Conservation (phyloP, 2,113 vertebrate species). For the Salvelinus fontinalis region DNA sequence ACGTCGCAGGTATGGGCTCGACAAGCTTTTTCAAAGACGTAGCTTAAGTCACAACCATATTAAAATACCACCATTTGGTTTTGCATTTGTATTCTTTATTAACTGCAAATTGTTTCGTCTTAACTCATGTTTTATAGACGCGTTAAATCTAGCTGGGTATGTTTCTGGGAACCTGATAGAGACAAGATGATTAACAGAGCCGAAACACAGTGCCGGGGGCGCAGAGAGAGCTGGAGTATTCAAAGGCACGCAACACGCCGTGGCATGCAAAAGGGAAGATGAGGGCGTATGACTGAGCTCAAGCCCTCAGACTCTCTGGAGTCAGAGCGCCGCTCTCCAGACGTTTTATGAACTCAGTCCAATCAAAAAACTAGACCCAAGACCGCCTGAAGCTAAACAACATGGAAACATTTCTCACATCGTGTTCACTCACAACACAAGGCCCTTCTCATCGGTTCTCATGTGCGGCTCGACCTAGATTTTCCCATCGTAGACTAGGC, state of each 20-base stretch:
- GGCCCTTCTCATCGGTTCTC: constrained; percentile 65
- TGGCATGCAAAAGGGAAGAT: constrained; percentile 66
- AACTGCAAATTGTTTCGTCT: neutral
- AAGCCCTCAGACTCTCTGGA: constrained; percentile 75
- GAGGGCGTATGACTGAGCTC: constrained; percentile 56
- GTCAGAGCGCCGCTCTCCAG: constrained; percentile 67
- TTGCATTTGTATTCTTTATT: neutral
- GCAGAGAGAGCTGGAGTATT: constrained; percentile 61
- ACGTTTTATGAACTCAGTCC: constrained; percentile 73
- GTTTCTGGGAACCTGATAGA: constrained; percentile 52
- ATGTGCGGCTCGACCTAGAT: constrained; percentile 56
- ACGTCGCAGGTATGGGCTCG: too few species aligned
- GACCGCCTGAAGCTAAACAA: constrained; percentile 71
- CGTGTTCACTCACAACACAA: constrained; percentile 43
- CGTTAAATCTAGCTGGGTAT: neutral
- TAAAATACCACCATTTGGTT: neutral
- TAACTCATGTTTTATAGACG: neutral
- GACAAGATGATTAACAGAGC: constrained; percentile 67
- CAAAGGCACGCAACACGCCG: constrained; percentile 71
- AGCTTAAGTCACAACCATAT: too few species aligned
- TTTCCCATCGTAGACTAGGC: constrained; percentile 5
- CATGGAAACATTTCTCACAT: constrained; percentile 74
- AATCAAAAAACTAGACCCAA: constrained; percentile 55
- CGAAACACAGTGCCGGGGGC: constrained; percentile 64
- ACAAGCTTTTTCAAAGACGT: too few species aligned